These are phyloP conservation scores for Ephydatia muelleri DNA, from an alignment of 37 sponge, comb jelly and placozoan genomes.

Conservation along the genomic window DNA sequence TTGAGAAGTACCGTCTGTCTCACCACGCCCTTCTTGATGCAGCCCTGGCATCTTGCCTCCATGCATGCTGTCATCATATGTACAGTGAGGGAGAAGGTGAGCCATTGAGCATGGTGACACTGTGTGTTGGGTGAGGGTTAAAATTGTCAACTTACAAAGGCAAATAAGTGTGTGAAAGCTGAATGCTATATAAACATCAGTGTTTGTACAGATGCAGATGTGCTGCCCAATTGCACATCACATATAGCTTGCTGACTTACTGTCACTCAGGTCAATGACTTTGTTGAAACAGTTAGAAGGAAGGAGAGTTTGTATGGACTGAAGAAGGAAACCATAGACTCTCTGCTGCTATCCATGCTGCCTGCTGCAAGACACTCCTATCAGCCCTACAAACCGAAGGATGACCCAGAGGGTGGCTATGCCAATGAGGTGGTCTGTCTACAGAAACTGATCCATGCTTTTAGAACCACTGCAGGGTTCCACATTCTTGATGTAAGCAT, in stretches of 20 bases:
- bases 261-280: slow-evolving; percentile 28
- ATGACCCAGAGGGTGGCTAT: background rate
- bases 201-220: no score
- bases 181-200: no score
- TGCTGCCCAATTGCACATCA: no score
- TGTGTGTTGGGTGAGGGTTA: no score
- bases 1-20: slow-evolving; percentile 77
- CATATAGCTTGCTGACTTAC: no score
- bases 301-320: slow-evolving; percentile 67
- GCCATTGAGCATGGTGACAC: no score
- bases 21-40: slow-evolving; percentile 54
- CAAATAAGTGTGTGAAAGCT: no score
- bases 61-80: slow-evolving; percentile 43
- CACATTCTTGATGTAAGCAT: background rate
- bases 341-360: slow-evolving; percentile 72
- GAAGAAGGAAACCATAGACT: slow-evolving; percentile 68
- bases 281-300: slow-evolving; percentile 35
- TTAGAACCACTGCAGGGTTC: slow-evolving; percentile 4
- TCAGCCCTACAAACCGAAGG: slow-evolving; percentile 6
- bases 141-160: no score
- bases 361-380: slow-evolving; percentile 49
- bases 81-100: slow-evolving; percentile 50
- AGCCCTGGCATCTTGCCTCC: slow-evolving; percentile 48
- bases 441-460: background rate
- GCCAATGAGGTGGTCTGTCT: slow-evolving; percentile 1